Base-by-base conservation (phyloP, 2,113 vertebrate genomes). In the Menura novaehollandiae region DNA sequence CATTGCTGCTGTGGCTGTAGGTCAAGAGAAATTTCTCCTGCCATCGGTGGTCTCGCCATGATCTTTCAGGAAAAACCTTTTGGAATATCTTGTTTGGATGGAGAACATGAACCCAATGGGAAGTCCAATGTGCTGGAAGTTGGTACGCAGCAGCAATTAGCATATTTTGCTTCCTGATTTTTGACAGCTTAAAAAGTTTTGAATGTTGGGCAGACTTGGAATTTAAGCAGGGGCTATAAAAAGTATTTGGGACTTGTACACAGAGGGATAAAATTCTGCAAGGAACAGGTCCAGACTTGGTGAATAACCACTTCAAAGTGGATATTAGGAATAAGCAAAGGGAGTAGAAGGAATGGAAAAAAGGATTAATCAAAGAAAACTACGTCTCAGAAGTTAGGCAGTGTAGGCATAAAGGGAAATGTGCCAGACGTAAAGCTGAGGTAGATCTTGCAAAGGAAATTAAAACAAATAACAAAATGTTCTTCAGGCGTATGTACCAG, bases 401-500 rank as follows among this genome's bases (percentile, higher is more conserved):
- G 43, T 64, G 56, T 91, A 89, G 85, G 74, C 93, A 94, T 93
- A 83, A 93, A 93, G 58, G 84, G 84, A 91, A 95, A 79, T 2
- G 33, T 85, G 89, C 94, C 93, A 97, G 71, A 53, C 85, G 58
- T 23, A 76, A 89, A 85, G 66, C 52, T 1, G 39, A 95, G 60
- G 81, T 93, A 93, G 73, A 67, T 72, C 73, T 94, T 3, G 24
- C 44, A 82, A 94, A 89, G 89, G 94, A 91, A 96, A 95, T 92
- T 56, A 94, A 96, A 95, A 94, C 91, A 96, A 96, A 95, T 89
- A 92, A 60, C 60, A 82, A 69, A 94, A 82, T 56, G 53, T 92
- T 94, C 73, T 87, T 93, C 52, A 72, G 72, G 64, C 52, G 1
- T 43, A 30, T 47, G 7, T 69, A 58, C 44, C 51, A 93, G 58